Evolutionary conservation across 2,113 vertebrate species (phyloP).

Genomic region (Odocoileus hemionus): DNA sequence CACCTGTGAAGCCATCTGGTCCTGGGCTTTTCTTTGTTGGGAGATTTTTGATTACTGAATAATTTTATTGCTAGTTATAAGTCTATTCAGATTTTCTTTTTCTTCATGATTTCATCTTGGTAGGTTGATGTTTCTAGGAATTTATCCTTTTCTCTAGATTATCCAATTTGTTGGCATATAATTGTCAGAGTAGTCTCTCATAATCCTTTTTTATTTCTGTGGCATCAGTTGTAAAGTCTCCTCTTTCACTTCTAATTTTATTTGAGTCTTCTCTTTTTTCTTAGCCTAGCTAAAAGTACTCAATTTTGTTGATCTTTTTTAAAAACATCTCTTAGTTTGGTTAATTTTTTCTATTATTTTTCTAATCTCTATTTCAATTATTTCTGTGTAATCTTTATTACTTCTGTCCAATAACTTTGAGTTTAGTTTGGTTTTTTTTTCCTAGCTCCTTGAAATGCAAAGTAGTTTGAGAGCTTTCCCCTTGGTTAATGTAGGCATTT

Average conservation of each 20-base stretch:
- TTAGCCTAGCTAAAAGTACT: not conserved
- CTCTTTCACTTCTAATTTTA: constrained; percentile 9
- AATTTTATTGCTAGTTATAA: not conserved
- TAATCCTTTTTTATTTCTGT: not conserved
- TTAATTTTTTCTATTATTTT: not conserved
- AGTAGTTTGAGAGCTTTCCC: not conserved
- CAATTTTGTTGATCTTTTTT: not conserved
- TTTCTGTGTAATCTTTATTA: not conserved
- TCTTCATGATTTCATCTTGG: not conserved
- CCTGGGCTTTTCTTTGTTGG: not conserved
- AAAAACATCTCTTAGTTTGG: not conserved
- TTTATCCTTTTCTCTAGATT: constrained; percentile 9
- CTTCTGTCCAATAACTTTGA: not conserved
- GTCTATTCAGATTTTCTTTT: not conserved
- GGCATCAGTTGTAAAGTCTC: not conserved
- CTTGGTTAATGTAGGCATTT: not conserved
- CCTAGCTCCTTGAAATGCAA: not conserved
- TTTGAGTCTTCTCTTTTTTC: not conserved
- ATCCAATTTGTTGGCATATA: not conserved
- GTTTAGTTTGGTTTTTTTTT: not conserved
- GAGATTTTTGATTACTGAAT: not conserved
- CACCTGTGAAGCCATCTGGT: not conserved
- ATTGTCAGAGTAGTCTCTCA: not conserved
- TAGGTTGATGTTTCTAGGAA: not conserved
- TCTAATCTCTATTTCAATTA: not conserved